Base-by-base conservation (phyloP, 2,797 vertebrate species). In the Australoheros facetus region DNA sequence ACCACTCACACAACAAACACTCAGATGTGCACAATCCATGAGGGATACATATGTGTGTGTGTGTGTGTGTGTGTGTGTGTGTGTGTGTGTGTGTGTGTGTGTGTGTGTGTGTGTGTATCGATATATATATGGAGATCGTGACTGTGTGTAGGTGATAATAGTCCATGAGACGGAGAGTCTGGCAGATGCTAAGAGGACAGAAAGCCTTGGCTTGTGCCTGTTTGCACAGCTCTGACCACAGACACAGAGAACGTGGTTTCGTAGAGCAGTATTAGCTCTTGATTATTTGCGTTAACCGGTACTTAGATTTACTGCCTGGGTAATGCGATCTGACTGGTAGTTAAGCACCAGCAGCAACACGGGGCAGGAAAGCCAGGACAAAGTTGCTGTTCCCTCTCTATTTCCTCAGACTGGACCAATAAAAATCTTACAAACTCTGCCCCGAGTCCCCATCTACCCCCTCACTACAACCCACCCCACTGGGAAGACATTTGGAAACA, bases 401-500 rank as follows among this genome's bases (percentile, higher is more conserved):
- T 88, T 89, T 90, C 84, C 87, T 93, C 87, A 88, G 93, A 95
- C 94, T 88, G 90, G 93, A 94, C 94, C 91, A 94, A 93, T 95
- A 96, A 96, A 96, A 95, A 89, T 86, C 90, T 87, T 79, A 3
- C 92, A 80, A 90, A 85, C 87, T 89, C 69, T 10, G 85, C 84
- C 88, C 78, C 9, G n/a, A 83, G 89, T 94, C 90, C 37, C 93
- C 48, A 79, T 88, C 79, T 88, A 30, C 83, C 81, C 75, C 79
- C 48, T 79, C 77, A 78, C 54, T 54, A 93, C 62, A 79, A 73
- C 82, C 87, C 89, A 94, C 93, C 94, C 85, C 82, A 83, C 94
- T 91, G 95, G 94, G 86, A 93, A 78, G 71, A 81, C 97, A 97
- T 98, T 98, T 98, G 97, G 97, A 97, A 98, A 95, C 96, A 97